Evolutionary conservation across 2,113 vertebrate genomes (phyloP).

Genomic region (Colaptes auratus): DNA sequence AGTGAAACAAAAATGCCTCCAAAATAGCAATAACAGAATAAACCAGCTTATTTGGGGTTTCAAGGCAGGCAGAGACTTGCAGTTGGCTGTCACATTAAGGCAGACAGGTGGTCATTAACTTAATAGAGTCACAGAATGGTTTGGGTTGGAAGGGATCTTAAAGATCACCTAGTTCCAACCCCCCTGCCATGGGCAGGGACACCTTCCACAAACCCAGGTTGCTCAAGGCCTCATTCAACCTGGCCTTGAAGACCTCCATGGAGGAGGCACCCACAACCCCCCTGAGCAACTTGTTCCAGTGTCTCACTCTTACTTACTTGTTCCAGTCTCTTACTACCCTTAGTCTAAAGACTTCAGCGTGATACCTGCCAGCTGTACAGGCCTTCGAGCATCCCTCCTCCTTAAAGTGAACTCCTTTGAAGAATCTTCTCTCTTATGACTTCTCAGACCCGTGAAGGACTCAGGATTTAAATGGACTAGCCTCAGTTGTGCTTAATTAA

Average conservation of each 20-base stretch:
- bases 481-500: neutral
- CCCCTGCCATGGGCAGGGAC: too few species aligned
- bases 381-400: neutral
- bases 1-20: neutral
- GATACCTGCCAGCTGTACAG: neutral
- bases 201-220: too few species aligned
- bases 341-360: neutral
- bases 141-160: too few species aligned
- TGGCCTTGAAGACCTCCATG: too few species aligned
- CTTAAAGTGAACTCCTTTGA: neutral
- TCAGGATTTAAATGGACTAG: neutral
- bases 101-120: neutral
- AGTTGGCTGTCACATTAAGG: neutral
- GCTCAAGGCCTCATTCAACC: too few species aligned
- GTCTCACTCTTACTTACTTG: too few species aligned
- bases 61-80: neutral
- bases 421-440: neutral
- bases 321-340: too few species aligned
- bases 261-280: too few species aligned
- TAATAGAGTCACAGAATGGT: too few species aligned
- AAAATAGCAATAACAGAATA: neutral
- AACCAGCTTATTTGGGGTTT: neutral
- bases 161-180: too few species aligned
- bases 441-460: neutral
- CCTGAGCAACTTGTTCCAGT: too few species aligned